Base-by-base conservation (phyloP, 2,113 vertebrate genomes). In the Eretmochelys imbricata region DNA sequence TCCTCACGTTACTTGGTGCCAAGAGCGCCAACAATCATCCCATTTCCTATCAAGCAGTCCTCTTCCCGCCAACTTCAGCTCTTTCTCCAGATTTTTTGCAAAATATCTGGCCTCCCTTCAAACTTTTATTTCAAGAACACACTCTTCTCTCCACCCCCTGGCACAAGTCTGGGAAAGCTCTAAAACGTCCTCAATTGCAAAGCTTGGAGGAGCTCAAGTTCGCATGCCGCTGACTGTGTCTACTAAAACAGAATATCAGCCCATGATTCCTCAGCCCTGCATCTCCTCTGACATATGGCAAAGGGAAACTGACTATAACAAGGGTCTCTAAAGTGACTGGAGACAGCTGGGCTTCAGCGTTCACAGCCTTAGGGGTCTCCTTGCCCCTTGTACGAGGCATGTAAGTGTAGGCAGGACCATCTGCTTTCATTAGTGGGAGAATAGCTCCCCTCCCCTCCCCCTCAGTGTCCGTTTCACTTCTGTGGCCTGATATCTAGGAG, bases 391-490 rank as follows among this genome's bases (percentile, higher is more conserved):
- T 42, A 20, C 38, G 6, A 42, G 38, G 38, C 14, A 24, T 42
- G 38, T 12, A 42, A 42, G 69, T 12, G 10, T 12, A 19, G 69
- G n/a, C 35, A 6, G 17, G 38, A 8, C 69, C 69, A 75, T 75
- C n/a, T 20, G 69, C 38, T 75, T 42, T 75, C 10, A 22, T 75
- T 19, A 42, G 19, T 24, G 10, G 4, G 19, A 75, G 11, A 75
- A 75, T 6, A 24, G 22, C 20, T 55, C 9, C 38, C 38, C 9
- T 3, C n/a, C 7, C 14, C 31, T 6, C 2, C 2, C 4, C 38
- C n/a, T 17, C 31, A 35, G 31, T 65, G 62, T 65, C 62, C 14
- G 6, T 65, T 65, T 65, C 59, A 65, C 3, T 4, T 16, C 59
- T 65, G 13, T 31, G 29, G 59, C 59, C 22, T 75, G 19, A 75